Evolutionary conservation across 2,113 vertebrate species (phyloP), one percentile per base, ranked within the genome.

Genomic region (Isurus oxyrinchus): DNA sequence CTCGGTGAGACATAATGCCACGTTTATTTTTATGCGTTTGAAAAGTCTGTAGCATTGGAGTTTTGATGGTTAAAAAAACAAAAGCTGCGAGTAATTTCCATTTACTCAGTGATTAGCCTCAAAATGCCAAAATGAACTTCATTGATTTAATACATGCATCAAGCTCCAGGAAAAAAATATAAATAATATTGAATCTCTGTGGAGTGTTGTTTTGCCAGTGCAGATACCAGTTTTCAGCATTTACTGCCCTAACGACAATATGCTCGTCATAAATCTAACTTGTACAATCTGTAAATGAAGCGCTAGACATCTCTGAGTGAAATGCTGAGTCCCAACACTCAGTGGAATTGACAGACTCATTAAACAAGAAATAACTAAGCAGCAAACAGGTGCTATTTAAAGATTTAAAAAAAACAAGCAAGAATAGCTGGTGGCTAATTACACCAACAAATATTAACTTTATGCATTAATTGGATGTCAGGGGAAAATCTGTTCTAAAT

Each of bases 381-480:
- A 40, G 59, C 90, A 94, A 94, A 94, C 90, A 94, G 90, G 90
- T 94, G 90, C 57, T 63, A 94, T 63, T 63, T 63, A 63, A 94
- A 61, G 59, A n/a, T 66, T n/a, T 59, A n/a, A n/a, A n/a, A n/a
- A n/a, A 59, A 91, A 84, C 49, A 90, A 61, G 90, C 90, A 63
- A 94, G 66, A 66, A 94, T 94, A 94, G 90, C 90, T 94, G 90
- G n/a, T 94, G 35, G 90, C 90, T 94, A 93, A 94, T 94, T 94
- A 23, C 59, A 94, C 90, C 2, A 94, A 40, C 90, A 94, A 94
- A 94, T 63, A 94, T 61, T 94, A 94, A 94, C 90, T 94, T 94
- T 94, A 2, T 94, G 90, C 35, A 94, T 63, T 94, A 94, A 94
- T 94, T 94, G 90, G 59, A 94, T 94, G 90, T 94, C 90, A 94